These are phyloP conservation scores for Mormyrus lacerda DNA, from an alignment of 2,113 vertebrate genomes.

Conservation along the genomic window DNA sequence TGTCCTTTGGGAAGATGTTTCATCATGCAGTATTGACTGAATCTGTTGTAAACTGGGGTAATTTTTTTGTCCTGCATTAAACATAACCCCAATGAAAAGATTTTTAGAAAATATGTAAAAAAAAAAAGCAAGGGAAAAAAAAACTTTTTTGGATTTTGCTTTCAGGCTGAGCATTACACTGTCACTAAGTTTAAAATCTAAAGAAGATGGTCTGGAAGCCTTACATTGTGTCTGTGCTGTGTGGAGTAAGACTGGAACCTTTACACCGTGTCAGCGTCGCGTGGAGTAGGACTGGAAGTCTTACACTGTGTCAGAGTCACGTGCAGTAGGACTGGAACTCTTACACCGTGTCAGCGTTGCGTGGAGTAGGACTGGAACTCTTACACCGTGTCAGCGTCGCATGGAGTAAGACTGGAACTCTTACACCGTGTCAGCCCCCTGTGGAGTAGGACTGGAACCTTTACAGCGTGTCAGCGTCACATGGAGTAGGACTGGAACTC, in stretches of 20 bases:
- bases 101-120: neutral
- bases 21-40: neutral
- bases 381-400: too few species aligned
- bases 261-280: too few species aligned
- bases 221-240: neutral
- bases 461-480: too few species aligned
- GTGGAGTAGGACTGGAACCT: neutral
- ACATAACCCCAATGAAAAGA: neutral
- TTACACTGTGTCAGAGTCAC: too few species aligned
- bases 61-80: neutral
- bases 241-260: neutral
- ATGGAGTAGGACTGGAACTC: too few species aligned
- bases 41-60: neutral
- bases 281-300: too few species aligned
- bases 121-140: neutral
- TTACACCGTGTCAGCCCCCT: neutral
- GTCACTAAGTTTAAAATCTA: neutral
- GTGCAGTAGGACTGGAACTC: neutral
- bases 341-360: neutral
- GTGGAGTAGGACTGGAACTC: neutral
- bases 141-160: neutral
- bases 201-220: neutral
- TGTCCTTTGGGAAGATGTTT: neutral
- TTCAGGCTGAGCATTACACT: neutral
- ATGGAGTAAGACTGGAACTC: too few species aligned